These are phyloP conservation scores for Plusia festucae DNA, from an alignment of 2,888 invertebrate genomes.

Conservation along the genomic window DNA sequence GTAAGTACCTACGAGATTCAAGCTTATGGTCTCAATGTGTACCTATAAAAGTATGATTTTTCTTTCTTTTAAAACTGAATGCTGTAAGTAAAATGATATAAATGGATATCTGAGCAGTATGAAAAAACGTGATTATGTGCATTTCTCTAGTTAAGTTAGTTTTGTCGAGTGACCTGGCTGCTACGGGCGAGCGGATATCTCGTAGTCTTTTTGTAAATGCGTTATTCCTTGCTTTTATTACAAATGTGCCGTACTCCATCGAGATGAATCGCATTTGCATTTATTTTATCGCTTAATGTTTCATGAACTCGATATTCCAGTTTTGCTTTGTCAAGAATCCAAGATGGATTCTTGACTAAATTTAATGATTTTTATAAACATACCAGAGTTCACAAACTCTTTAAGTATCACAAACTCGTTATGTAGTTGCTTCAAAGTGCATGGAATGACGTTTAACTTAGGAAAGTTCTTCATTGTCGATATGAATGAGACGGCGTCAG, in stretches of 20 bases:
- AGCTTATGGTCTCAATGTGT: not conserved
- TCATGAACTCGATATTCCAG: conserved; percentile 8
- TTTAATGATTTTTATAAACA: conserved; percentile 19
- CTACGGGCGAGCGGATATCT: conserved; percentile 10
- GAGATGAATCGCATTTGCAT: conserved; percentile 11
- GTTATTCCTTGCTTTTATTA: conserved; percentile 30
- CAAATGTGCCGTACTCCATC: conserved; percentile 16
- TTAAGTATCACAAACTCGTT: conserved; percentile 16
- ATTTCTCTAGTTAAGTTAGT: conserved; percentile 34
- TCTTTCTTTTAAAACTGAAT: conserved; percentile 10
- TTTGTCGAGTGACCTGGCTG: conserved; percentile 24
- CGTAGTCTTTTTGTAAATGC: conserved; percentile 40
- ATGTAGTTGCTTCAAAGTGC: conserved; percentile 21
- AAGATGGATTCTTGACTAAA: too few relatives aligned
- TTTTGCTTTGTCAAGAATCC: conserved; percentile 10
- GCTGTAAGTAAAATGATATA: conserved; percentile 10
- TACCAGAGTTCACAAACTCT: conserved; percentile 13
- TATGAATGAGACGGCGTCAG: conserved; percentile 16
- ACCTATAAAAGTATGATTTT: conserved; percentile 23
- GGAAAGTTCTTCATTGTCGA: conserved; percentile 28
- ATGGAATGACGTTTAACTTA: conserved; percentile 21
- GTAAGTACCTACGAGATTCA: not conserved
- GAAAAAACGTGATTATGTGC: conserved; percentile 28
- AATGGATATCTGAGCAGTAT: conserved; percentile 16
- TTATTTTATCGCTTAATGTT: conserved; percentile 18